Base-by-base conservation (phyloP, 2,888 invertebrate species). In the Mechanitis mazaeus region DNA sequence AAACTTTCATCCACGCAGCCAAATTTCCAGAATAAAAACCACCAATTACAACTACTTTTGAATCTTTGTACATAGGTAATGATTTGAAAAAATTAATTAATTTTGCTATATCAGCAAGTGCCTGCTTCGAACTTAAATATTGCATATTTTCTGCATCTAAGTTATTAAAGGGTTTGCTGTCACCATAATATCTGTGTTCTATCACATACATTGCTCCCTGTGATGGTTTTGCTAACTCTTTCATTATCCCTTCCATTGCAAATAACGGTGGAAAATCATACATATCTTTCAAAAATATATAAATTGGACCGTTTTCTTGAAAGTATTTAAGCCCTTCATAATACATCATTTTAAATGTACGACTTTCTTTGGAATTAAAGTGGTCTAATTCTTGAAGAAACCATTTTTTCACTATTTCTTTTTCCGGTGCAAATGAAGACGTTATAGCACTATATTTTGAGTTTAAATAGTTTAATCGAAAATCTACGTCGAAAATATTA, bases 21-120 rank as follows among this genome's bases (percentile, higher is more conserved):
- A 89, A 77, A 60, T 87, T 89, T 6, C 85, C 88, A 2, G 87
- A 76, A 60, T 89, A 88, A 3, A 87, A 88, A 9, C 87, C 87
- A 45, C 88, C 89, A 33, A 88, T 73, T 2, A 85, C 78, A 0
- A 89, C 82, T 0, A 87, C 78, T 75, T 87, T 87, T 1, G 87
- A 85, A 2, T 68, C 68, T 3, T 68, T 70, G 66, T 75, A 86
- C 31, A 69, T 60, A 0, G 75, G 69, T 20, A 64, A 64, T n/a
- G 66, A 66, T 73, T 83, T 84, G 7, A 87, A 76, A 45, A 56
- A 57, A 61, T 71, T 65, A 54, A 89, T 61, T 9, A 88, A 64
- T 50, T 68, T 72, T 3, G 84, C 85, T 28, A 80, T 68, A 72
- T 89, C 88, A 28, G 85, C 87, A 45, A 88, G 72, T 6, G 87